Conservation (phyloP, 2,797 vertebrate species). For the Meriones psammophilus region DNA sequence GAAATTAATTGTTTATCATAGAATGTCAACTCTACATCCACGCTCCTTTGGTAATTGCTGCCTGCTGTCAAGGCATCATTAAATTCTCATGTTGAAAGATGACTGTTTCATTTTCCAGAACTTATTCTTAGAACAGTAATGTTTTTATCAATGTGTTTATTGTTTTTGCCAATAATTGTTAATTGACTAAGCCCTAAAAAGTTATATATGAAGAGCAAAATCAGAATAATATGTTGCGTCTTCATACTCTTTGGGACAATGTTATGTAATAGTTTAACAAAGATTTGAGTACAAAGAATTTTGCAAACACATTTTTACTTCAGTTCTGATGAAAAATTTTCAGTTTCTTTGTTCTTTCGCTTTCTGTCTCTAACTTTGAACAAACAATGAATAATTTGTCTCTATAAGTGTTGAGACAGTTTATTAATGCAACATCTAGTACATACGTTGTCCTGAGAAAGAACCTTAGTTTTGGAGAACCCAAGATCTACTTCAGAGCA, state of each 20-base stretch:
- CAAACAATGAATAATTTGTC: not conserved
- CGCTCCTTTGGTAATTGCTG: slow-evolving; percentile 54
- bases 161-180: slow-evolving; percentile 54
- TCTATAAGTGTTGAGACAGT: not conserved
- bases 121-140: slow-evolving; percentile 64
- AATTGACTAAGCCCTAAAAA: slow-evolving; percentile 27
- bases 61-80: slow-evolving; percentile 64
- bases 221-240: not conserved
- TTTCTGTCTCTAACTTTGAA: not conserved
- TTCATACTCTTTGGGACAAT: not conserved
- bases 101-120: slow-evolving; percentile 53
- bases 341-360: slow-evolving; percentile 1
- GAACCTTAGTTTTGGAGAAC: slow-evolving; percentile 23
- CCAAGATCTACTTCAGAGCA: not conserved
- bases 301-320: slow-evolving; percentile 44
- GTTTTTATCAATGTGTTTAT: slow-evolving; percentile 44
- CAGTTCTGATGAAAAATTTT: not conserved
- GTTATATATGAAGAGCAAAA: not conserved
- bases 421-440: not conserved
- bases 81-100: slow-evolving; percentile 52
- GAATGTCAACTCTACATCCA: slow-evolving; percentile 53
- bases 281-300: not conserved
- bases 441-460: not conserved
- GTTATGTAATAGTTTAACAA: slow-evolving; percentile 31
- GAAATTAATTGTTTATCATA: slow-evolving; percentile 69